Base-by-base conservation (phyloP, 2,113 vertebrate genomes). In the Lepus americanus region DNA sequence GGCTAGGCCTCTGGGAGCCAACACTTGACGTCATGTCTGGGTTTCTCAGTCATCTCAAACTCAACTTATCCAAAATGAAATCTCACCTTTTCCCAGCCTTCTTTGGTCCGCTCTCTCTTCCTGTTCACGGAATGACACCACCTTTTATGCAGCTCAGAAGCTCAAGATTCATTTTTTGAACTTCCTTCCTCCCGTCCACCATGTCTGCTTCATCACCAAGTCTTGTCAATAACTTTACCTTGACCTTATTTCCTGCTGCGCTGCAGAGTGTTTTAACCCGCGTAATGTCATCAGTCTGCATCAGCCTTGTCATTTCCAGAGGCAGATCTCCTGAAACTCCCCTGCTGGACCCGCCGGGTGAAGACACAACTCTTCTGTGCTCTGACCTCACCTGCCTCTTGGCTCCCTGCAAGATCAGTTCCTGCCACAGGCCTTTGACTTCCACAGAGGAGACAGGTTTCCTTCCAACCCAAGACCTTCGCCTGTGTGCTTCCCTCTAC, bases 71-170 rank as follows among this genome's bases (percentile, higher is more conserved):
- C 53, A 70, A 82, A 84, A 64, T 59, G 53, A 92, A 72, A 25
- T 70, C 51, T n/a, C 66, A 10, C 22, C 23, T 14, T 92, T 76
- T 33, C 72, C 91, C 17, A 64, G 44, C 16, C 20, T 36, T 61
- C 82, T 23, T 55, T 29, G 53, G 20, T 76, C 39, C 36, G 76
- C 61, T 66, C 76, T 70, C 59, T 22, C 12, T 61, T 88, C 44
- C 16, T 85, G 29, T 22, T 76, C 20, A 51, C 33, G 53, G 67
- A 89, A 25, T 91, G 83, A 67, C 73, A 66, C 85, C 77, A 77
- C 22, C 44, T 69, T 82, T 66, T 13, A 90, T 39, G 55, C 9
- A 79, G 84, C 39, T 39, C 73, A 86, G 94, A 89, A 89, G 51
- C 13, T 29, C 81, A 67, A 39, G 25, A 61, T 80, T 80, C 49